These are phyloP conservation scores for Strigamia crassipes DNA, from an alignment of 2,888 invertebrate genomes.

Conservation along the genomic window DNA sequence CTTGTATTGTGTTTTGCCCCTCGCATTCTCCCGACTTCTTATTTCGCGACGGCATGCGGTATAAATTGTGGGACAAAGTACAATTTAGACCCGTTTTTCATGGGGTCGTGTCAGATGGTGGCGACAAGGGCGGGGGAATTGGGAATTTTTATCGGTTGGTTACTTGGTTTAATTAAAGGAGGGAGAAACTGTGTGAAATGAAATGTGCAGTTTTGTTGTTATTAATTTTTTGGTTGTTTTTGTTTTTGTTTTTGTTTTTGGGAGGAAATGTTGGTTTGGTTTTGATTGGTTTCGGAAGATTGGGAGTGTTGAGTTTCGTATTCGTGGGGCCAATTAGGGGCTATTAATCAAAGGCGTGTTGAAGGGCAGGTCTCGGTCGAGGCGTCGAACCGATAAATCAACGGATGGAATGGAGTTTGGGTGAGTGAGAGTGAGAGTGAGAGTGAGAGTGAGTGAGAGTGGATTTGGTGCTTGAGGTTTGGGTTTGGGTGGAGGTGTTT, in stretches of 20 bases:
- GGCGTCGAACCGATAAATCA: not conserved
- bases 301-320: not conserved
- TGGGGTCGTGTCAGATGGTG: too few relatives aligned
- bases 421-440: too few relatives aligned
- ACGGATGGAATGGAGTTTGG: conserved; percentile 1
- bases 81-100: too few relatives aligned
- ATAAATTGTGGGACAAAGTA: too few relatives aligned
- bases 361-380: conserved; percentile 18
- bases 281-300: not conserved
- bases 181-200: too few relatives aligned
- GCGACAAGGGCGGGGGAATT: too few relatives aligned
- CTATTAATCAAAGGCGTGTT: conserved; percentile 29
- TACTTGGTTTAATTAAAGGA: not conserved
- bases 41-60: too few relatives aligned
- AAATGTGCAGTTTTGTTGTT: not conserved
- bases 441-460: too few relatives aligned
- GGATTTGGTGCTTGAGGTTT: not conserved
- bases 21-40: too few relatives aligned
- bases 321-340: conserved; percentile 12
- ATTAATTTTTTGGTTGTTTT: not conserved
- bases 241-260: not conserved
- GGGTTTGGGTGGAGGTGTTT: not conserved
- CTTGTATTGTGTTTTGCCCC: not conserved
- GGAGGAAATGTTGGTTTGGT: conserved; percentile 6
- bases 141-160: too few relatives aligned